Base-by-base conservation (phyloP, 1,140 invertebrate species). In the Zaprionus camerounensis region DNA sequence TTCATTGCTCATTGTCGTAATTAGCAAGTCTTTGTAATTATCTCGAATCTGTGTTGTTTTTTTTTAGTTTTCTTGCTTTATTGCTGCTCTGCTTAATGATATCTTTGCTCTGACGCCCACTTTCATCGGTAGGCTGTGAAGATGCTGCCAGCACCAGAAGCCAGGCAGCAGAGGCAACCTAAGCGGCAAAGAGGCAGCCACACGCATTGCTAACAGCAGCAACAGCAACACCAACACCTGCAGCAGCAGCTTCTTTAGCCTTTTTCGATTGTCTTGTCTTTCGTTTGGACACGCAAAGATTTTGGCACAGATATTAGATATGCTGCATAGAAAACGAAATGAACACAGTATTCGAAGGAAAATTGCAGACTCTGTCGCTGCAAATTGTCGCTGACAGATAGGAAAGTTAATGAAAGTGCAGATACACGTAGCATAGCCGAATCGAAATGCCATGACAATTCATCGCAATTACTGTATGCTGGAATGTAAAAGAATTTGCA, bases 1-100 rank as follows among this genome's bases (percentile, higher is more conserved):
- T 84, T 81, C 74, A 76, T 75, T 80, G 71, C 74, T 87, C 76
- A 79, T 90, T 90, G 81, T 80, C 71, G 81, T 90, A 90, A 90
- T 90, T 90, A 90, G 85, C 85, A 66, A 78, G 83, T 85, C 76
- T 90, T 74, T 70, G 85, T 68, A 90, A 90, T 90, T 90, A 90
- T 85, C 71, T 71, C 55, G 66, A 71, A 79, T 57, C 76, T 70
- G 68, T 67, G 36, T 58, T 66, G 15, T 56, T 41, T 64, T 41
- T 71, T 59, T 36, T 66, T 65, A 55, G 20, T 74, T 59, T 46
- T 72, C 58, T 20, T 55, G 26, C 26, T 41, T 56, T 59, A 46
- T 58, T 34, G 46, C 62, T 67, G 68, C 70, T 49, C 55, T 64
- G 63, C 69, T 67, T 76, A 69, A 79, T 90, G 67, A 71, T 81